A percentile compares a stretch with the other conserved stretches of the same genome.
Conservation (phyloP, 2,113 vertebrate genomes). For the Quiscalus mexicanus region DNA sequence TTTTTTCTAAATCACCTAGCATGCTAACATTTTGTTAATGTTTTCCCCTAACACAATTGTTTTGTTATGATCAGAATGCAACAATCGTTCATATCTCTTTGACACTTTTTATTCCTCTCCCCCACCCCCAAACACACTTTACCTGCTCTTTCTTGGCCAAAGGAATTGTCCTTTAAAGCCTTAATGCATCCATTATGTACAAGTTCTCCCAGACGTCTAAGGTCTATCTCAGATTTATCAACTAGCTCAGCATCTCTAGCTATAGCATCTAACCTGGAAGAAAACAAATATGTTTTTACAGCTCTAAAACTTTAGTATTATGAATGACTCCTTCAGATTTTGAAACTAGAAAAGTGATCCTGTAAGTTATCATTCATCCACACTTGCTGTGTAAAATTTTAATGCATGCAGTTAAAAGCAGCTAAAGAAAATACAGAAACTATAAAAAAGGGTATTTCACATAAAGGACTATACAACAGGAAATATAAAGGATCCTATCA, state of each 20-base stretch:
- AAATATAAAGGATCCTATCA: background rate
- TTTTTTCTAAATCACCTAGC: background rate
- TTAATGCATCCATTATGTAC: constrained; percentile 94
- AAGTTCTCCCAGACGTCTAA: constrained; percentile 90
- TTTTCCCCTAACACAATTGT: background rate
- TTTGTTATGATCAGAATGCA: background rate
- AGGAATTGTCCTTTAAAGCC: constrained; percentile 90
- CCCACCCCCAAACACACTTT: background rate
- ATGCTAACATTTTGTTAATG: background rate
- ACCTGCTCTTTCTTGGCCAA: constrained; percentile 89
- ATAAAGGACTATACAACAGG: background rate
- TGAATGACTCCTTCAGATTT: background rate
- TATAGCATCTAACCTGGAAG: constrained; percentile 91
- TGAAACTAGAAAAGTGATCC: background rate
- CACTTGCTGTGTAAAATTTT: background rate
- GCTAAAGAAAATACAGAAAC: constrained; percentile 11
- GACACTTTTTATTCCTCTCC: background rate
- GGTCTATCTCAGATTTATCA: constrained; percentile 93
- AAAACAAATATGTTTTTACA: constrained; percentile 36
- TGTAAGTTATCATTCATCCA: background rate
- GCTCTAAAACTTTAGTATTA: background rate
- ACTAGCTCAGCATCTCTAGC: constrained; percentile 95
- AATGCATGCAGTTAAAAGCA: background rate
- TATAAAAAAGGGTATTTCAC: background rate
- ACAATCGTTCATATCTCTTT: background rate